Conservation (phyloP, 2,797 vertebrate species). For the Poeciliopsis paucimaculata region DNA sequence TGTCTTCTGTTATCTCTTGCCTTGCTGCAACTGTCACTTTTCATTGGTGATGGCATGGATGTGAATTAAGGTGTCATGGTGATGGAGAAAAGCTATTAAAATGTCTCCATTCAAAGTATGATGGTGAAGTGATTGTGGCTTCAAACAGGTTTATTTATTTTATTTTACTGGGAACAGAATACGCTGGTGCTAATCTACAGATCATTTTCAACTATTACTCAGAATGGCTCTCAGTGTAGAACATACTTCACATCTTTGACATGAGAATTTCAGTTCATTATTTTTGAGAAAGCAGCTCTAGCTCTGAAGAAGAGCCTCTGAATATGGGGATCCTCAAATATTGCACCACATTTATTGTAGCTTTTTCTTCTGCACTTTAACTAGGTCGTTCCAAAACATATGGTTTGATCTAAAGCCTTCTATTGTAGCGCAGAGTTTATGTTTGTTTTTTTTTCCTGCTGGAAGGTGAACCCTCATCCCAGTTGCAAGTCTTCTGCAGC, state of each 20-base stretch:
- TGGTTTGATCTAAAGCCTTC: neutral
- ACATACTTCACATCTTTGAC: neutral
- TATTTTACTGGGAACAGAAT: neutral
- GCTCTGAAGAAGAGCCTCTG: neutral
- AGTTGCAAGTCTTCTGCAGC: neutral
- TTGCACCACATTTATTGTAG: neutral
- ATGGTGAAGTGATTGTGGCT: neutral
- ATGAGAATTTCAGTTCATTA: neutral
- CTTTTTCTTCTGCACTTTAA: neutral
- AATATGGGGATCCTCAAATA: neutral
- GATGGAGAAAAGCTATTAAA: neutral
- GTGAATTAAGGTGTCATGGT: neutral
- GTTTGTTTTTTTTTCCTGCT: neutral
- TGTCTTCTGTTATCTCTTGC: neutral
- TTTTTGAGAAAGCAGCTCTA: neutral
- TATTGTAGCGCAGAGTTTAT: neutral
- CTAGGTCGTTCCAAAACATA: neutral
- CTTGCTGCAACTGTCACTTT: neutral
- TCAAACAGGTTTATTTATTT: neutral
- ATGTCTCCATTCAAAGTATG: conserved; percentile 5
- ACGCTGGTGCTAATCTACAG: neutral
- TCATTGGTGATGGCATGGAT: neutral
- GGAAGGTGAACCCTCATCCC: neutral
- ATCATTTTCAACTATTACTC: neutral
- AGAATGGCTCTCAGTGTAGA: neutral